phyloP scores from a whole-genome alignment of 2,888 invertebrate genomes.

The Octodonta nipae region DNA sequence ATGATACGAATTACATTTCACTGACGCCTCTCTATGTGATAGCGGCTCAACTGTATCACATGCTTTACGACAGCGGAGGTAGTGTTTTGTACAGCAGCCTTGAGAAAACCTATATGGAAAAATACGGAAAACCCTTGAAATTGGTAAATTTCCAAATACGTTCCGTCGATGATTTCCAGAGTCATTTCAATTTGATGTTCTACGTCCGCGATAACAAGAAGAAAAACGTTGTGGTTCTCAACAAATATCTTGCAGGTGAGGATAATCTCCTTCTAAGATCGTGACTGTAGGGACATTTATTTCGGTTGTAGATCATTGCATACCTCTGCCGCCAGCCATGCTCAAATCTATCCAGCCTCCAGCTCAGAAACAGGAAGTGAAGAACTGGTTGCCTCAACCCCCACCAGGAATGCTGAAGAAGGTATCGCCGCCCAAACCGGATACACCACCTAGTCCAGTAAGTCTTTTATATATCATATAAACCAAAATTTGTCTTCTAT shows the following conservation, averaged over 20 bases:
- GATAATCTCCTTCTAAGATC: neutral
- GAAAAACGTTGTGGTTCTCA: slow-evolving; percentile 36
- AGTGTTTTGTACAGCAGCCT: slow-evolving; percentile 24
- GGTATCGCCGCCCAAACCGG: slow-evolving; percentile 35
- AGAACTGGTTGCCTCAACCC: slow-evolving; percentile 22
- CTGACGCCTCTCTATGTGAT: slow-evolving; percentile 29
- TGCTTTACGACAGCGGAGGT: slow-evolving; percentile 28
- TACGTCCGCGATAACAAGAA: slow-evolving; percentile 29
- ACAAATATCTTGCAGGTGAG: slow-evolving; percentile 37
- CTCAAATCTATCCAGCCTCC: too few relatives aligned
- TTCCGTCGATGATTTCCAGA: slow-evolving; percentile 28
- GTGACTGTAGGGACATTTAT: too few relatives aligned
- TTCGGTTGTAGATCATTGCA: slow-evolving; percentile 27
- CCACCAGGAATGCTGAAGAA: slow-evolving; percentile 11
- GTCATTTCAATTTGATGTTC: slow-evolving; percentile 28
- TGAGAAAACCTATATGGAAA: slow-evolving; percentile 23
- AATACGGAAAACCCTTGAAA: slow-evolving; percentile 26
- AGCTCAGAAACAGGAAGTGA: neutral
- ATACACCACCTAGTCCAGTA: slow-evolving; percentile 37
- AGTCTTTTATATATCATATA: slow-evolving; percentile 8
- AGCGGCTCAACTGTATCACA: slow-evolving; percentile 31
- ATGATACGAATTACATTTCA: slow-evolving; percentile 24
- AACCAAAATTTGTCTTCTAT: neutral
- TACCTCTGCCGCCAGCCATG: slow-evolving; percentile 21
- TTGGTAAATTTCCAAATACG: slow-evolving; percentile 26